Conservation (phyloP, 2,888 invertebrate species). For the Anorthoa munda region DNA sequence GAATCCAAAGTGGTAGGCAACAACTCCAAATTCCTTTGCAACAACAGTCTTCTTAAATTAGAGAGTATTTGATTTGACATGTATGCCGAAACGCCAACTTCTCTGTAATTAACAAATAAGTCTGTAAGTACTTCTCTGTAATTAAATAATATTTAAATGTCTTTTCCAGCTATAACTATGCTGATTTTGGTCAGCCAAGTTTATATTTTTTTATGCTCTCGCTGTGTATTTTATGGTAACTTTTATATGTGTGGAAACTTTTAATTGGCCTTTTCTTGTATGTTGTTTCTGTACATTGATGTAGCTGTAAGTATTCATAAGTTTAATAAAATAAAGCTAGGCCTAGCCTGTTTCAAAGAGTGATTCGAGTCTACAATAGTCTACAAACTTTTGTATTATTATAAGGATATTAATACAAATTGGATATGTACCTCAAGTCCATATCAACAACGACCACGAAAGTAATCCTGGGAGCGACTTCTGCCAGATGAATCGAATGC, state of each 20-base stretch:
- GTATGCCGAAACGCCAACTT: constrained; percentile 81
- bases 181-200: neutral
- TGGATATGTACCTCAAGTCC: constrained; percentile 79
- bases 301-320: too few species aligned
- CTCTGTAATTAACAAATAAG: constrained; percentile 74
- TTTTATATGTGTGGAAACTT: too few species aligned
- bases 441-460: constrained; percentile 82
- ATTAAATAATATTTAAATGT: constrained; percentile 28
- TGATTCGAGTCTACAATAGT: too few species aligned
- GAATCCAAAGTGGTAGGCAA: constrained; percentile 94
- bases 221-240: too few species aligned
- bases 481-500: constrained; percentile 83
- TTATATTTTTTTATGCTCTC: too few species aligned
- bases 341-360: too few species aligned
- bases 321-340: too few species aligned
- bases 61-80: constrained; percentile 84
- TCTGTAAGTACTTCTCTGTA: constrained; percentile 86
- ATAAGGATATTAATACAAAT: neutral
- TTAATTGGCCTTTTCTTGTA: too few species aligned
- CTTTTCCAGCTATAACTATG: neutral
- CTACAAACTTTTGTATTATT: too few species aligned
- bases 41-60: constrained; percentile 91
- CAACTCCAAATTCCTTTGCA: constrained; percentile 94
- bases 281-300: too few species aligned
- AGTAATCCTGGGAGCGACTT: constrained; percentile 82